These are phyloP conservation scores for Pilophorus perplexus DNA, from an alignment of 2,888 invertebrate species.

Conservation along the genomic window DNA sequence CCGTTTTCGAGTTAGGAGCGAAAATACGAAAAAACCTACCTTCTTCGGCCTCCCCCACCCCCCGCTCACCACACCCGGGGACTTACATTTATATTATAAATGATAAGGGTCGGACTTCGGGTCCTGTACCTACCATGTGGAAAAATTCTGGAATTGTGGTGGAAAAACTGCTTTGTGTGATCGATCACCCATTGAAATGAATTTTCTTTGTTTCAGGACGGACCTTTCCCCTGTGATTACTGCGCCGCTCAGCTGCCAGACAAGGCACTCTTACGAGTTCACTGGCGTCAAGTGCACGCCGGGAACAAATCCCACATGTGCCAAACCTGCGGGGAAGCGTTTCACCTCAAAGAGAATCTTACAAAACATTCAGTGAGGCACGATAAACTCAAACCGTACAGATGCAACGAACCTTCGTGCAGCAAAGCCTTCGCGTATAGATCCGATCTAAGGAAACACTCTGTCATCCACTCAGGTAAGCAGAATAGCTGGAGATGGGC, in stretches of 20 bases:
- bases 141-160: no score
- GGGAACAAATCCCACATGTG: constrained; percentile 47
- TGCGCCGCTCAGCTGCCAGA: constrained; percentile 48
- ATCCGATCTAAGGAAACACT: constrained; percentile 49
- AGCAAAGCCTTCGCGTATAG: constrained; percentile 62
- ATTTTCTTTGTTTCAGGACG: no score
- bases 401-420: constrained; percentile 58
- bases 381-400: constrained; percentile 61
- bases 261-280: constrained; percentile 47
- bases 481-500: no score
- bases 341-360: constrained; percentile 64
- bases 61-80: no score
- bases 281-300: constrained; percentile 48
- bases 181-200: no score
- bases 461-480: constrained; percentile 57
- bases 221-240: constrained; percentile 49
- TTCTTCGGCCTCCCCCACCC: no score
- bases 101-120: no score
- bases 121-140: no score
- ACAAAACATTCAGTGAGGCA: constrained; percentile 61
- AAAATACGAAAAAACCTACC: no score
- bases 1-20: no score
- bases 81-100: no score
- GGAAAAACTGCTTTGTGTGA: no score
- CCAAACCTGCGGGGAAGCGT: constrained; percentile 56